Evolutionary conservation across 1,140 invertebrate genomes (phyloP), one percentile per base, ranked within the genome.

Genomic region (Phocides pigmalion): DNA sequence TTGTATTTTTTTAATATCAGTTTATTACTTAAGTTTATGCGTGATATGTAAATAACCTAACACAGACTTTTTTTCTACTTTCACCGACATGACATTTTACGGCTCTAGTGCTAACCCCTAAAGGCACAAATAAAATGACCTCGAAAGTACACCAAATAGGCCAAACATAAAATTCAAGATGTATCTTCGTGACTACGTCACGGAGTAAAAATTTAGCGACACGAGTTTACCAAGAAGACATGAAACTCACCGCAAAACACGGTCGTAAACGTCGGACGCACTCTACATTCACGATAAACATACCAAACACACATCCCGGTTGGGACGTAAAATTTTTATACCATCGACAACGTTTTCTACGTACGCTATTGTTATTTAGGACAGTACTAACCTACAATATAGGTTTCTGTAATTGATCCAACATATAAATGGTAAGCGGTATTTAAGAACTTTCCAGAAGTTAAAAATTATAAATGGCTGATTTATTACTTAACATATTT

Each of bases 201-300:
- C 28, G n/a, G 17, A n/a, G 51, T 54, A 41, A 41, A 51, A 41
- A 22, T 54, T 54, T n/a, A 54, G 35, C n/a, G 9, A 14, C 17
- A 39, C n/a, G 14, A 14, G 35, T 25, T 54, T 20, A 41, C 50
- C 53, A 5, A 42, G 20, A 42, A 42, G 37, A 39, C 53, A 49
- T 66, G 41, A 66, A 61, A 46, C 20, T 51, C 22, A 17, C 49
- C 46, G 22, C 44, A 37, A 44, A 42, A 42, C 32, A 14, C 37
- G 51, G 11, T 61, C 64, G 54, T 66, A 66, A 66, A 59, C 17
- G 64, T 56, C 32, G 50, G 12, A 39, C 19, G 12, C 46, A 39
- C 50, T 20, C 44, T 17, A 37, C 12, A 19, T 20, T 25, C n/a
- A 19, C 63, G 28, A 59, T 65, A 65, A 65, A 65, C 37, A 28